These are phyloP conservation scores for Apantesis nais DNA, from an alignment of 2,888 invertebrate species.

Conservation along the genomic window DNA sequence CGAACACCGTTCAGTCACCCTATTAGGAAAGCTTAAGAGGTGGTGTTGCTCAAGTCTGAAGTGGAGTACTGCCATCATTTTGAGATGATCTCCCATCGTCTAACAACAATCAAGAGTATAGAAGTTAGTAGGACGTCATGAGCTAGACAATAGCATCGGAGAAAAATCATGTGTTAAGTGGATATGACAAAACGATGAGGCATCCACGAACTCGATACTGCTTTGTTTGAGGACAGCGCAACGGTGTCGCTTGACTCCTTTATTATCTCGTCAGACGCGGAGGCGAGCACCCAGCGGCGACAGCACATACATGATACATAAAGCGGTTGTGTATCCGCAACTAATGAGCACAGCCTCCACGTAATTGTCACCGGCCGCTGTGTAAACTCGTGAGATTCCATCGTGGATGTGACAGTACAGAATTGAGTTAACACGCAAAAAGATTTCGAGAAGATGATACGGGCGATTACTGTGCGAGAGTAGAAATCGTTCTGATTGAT, in stretches of 20 bases:
- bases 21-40: conserved; percentile 65
- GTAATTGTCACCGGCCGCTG: conserved; percentile 73
- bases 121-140: conserved; percentile 36
- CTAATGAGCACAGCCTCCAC: conserved; percentile 77
- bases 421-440: conserved; percentile 71
- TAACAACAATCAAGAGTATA: conserved; percentile 27
- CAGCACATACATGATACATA: conserved; percentile 83
- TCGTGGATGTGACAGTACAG: conserved; percentile 52
- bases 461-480: conserved; percentile 58
- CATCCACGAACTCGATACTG: conserved; percentile 54
- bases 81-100: conserved; percentile 40
- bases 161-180: conserved; percentile 50
- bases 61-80: conserved; percentile 27
- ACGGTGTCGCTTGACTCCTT: conserved; percentile 80
- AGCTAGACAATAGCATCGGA: conserved; percentile 46
- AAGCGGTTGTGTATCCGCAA: conserved; percentile 69
- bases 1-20: conserved; percentile 65
- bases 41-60: conserved; percentile 40
- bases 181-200: conserved; percentile 48
- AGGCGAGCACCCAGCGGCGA: conserved; percentile 60
- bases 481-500: conserved; percentile 61
- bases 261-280: conserved; percentile 72
- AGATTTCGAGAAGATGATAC: conserved; percentile 63
- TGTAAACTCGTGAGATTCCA: conserved; percentile 60
- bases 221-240: conserved; percentile 67